phyloP scores from a whole-genome alignment of 1,140 invertebrate species.

The Hydropsyche tenuis region DNA sequence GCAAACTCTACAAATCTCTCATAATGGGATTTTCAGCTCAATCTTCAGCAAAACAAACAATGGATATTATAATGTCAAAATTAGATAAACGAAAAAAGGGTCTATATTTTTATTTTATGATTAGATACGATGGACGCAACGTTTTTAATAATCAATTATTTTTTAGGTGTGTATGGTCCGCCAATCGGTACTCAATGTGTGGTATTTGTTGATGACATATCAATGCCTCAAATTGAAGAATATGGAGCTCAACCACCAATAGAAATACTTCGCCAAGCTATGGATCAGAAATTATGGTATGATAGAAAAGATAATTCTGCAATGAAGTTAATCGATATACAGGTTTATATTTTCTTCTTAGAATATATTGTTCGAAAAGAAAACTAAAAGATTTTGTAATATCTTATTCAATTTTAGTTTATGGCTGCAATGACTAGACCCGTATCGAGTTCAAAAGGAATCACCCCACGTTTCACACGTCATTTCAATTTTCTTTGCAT shows the following conservation, averaged over 20 bases:
- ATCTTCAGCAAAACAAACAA: constrained; percentile 91
- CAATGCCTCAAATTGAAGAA: constrained; percentile 86
- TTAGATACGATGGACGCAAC: constrained; percentile 34
- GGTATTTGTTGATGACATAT: constrained; percentile 93
- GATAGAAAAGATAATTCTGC: constrained; percentile 86
- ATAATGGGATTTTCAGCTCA: constrained; percentile 94
- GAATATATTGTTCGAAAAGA: too few species aligned
- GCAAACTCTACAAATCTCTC: constrained; percentile 81
- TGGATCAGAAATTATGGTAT: constrained; percentile 93
- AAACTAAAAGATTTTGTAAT: too few species aligned
- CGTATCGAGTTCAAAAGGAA: constrained; percentile 79
- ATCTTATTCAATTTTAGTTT: too few species aligned
- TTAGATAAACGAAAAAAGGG: constrained; percentile 92
- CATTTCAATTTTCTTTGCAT: constrained; percentile 91
- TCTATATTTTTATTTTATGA: constrained; percentile 44
- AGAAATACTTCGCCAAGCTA: constrained; percentile 86
- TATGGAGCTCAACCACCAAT: constrained; percentile 94
- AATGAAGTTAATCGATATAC: constrained; percentile 88
- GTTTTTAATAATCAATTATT: constrained; percentile 16
- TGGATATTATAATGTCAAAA: constrained; percentile 95
- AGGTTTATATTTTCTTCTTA: constrained; percentile 65
- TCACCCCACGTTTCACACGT: constrained; percentile 86
- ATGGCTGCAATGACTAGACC: constrained; percentile 90
- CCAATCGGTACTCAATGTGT: constrained; percentile 88
- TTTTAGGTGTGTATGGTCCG: constrained; percentile 83